Conservation (phyloP, 2,797 vertebrate species). For the Gila robusta region DNA sequence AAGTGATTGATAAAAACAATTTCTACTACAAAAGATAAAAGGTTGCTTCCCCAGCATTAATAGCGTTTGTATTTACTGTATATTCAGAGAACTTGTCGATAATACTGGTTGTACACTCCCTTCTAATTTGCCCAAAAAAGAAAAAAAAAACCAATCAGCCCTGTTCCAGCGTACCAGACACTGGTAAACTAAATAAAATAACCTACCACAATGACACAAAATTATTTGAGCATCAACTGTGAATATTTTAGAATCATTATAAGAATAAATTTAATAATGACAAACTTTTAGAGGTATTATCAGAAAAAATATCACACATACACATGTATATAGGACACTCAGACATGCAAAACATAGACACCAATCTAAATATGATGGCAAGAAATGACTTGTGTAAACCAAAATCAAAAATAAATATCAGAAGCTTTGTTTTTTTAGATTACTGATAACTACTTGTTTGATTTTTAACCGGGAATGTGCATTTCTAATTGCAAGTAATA, state of each 20-base stretch:
- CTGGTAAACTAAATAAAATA: conserved; percentile 38
- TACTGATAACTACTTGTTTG: neutral
- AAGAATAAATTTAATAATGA: conserved; percentile 77
- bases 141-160: conserved; percentile 54
- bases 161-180: conserved; percentile 74
- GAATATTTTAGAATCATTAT: conserved; percentile 57
- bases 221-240: neutral
- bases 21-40: conserved; percentile 62
- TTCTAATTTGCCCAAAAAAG: conserved; percentile 63
- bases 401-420: conserved; percentile 33
- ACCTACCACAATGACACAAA: conserved; percentile 22
- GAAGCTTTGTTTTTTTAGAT: conserved; percentile 7
- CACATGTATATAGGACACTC: conserved; percentile 4
- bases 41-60: neutral
- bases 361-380: conserved; percentile 21
- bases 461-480: conserved; percentile 16
- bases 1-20: conserved; percentile 53
- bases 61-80: conserved; percentile 22
- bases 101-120: conserved; percentile 62
- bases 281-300: conserved; percentile 29
- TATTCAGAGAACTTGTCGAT: conserved; percentile 60
- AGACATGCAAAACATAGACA: conserved; percentile 29
- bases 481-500: conserved; percentile 15
- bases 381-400: conserved; percentile 32
- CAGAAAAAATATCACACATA: conserved; percentile 10